Conservation (phyloP, 2,113 vertebrate genomes). For the Pterocles orientalis region DNA sequence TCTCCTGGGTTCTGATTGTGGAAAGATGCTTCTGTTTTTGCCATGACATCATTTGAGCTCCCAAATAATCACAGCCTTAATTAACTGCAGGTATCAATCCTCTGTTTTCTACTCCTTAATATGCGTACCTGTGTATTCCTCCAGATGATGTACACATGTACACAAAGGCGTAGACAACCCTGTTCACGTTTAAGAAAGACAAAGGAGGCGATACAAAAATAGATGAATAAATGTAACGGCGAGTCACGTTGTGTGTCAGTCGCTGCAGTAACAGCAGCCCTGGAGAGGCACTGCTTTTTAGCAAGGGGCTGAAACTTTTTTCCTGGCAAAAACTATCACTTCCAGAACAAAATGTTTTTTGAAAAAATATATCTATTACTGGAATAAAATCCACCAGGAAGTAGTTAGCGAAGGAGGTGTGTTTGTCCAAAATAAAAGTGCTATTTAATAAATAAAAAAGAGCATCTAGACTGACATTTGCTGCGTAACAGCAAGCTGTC, state of each 20-base stretch:
- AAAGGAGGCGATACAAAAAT: not conserved
- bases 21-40: conserved; percentile 42
- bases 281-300: not conserved
- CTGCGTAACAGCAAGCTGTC: not conserved
- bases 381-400: not conserved
- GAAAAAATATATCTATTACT: not conserved
- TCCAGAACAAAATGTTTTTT: not conserved
- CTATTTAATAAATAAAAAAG: not conserved
- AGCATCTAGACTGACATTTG: conserved; percentile 21
- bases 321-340: not conserved
- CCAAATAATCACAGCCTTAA: not conserved
- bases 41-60: conserved; percentile 37
- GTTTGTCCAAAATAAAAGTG: conserved; percentile 9
- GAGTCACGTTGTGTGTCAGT: not conserved
- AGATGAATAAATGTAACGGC: not conserved
- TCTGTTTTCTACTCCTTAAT: not conserved
- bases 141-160: not conserved
- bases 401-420: not conserved
- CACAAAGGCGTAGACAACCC: not conserved
- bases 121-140: not conserved
- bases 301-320: not conserved
- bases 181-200: not conserved
- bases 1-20: conserved; percentile 38
- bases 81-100: not conserved
- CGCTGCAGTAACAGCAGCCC: not conserved